These are phyloP conservation scores for Harpagus bidentatus DNA, from an alignment of 2,113 vertebrate species.

Conservation along the genomic window DNA sequence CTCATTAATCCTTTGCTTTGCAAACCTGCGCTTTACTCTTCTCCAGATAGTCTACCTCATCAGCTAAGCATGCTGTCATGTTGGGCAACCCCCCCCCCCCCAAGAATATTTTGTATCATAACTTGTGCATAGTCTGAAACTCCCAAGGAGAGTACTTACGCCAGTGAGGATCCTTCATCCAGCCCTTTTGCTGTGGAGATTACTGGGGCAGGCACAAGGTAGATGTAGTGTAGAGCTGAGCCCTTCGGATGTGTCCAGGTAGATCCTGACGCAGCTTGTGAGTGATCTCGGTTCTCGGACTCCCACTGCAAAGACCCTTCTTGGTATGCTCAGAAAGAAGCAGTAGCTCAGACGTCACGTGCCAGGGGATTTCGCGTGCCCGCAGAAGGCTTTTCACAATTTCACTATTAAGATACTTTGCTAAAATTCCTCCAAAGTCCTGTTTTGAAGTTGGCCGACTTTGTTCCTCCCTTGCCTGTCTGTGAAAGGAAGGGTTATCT, in stretches of 20 bases:
- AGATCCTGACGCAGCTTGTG: not conserved
- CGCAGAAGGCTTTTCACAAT: not conserved
- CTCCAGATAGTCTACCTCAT: not conserved
- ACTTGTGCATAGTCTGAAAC: not conserved
- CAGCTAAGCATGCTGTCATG: not conserved
- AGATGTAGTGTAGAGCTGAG: not conserved
- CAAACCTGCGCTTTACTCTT: not conserved
- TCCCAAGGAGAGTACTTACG: not conserved
- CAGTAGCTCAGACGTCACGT: fast-evolving
- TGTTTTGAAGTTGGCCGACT: not conserved
- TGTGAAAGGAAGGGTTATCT: not conserved
- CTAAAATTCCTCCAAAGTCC: not conserved
- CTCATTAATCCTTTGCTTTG: not conserved
- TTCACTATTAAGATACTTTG: not conserved
- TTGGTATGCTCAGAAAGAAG: not conserved
- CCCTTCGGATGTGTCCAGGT: not conserved
- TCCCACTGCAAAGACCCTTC: not conserved
- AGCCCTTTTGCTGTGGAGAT: not conserved
- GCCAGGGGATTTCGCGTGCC: not conserved
- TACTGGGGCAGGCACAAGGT: not conserved
- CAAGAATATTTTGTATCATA: not conserved
- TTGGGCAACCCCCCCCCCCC: too few relatives aligned
- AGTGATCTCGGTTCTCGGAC: not conserved
- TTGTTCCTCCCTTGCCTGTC: not conserved
- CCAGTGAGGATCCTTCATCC: not conserved